phyloP scores from a whole-genome alignment of 2,113 vertebrate species.

The Dissostichus mawsoni region DNA sequence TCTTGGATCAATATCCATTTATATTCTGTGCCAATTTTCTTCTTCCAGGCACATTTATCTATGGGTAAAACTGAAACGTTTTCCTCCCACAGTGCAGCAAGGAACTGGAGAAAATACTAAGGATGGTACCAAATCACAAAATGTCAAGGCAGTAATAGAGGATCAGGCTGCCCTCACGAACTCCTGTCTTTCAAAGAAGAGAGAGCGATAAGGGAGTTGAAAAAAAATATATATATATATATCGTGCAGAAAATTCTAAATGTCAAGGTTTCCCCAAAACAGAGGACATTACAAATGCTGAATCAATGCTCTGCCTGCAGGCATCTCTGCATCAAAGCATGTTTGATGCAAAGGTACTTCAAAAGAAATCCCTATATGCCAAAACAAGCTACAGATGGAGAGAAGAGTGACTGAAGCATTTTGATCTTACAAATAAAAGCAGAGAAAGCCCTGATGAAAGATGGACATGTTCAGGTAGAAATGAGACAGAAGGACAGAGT shows the following conservation, averaged over 20 bases:
- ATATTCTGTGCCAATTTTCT: neutral
- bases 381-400: neutral
- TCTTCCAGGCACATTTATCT: neutral
- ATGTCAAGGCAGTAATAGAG: slow-evolving; percentile 39
- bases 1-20: slow-evolving; percentile 9
- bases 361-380: neutral
- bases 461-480: neutral
- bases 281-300: neutral
- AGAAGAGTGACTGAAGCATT: neutral
- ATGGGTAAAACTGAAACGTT: neutral
- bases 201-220: neutral
- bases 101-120: slow-evolving; percentile 2
- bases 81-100: slow-evolving; percentile 19
- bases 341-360: neutral
- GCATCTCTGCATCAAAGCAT: neutral
- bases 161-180: neutral
- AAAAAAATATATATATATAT: neutral
- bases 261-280: slow-evolving; percentile 30
- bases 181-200: slow-evolving; percentile 23
- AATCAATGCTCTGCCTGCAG: neutral
- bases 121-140: slow-evolving; percentile 35
- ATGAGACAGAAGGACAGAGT: too few relatives aligned
- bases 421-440: neutral
- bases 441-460: neutral
- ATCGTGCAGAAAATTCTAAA: slow-evolving; percentile 27